A percentile compares a stretch with the other conserved stretches of the same genome.
Evolutionary conservation across 2,797 vertebrate genomes (phyloP).

Genomic region (Lates japonicus): DNA sequence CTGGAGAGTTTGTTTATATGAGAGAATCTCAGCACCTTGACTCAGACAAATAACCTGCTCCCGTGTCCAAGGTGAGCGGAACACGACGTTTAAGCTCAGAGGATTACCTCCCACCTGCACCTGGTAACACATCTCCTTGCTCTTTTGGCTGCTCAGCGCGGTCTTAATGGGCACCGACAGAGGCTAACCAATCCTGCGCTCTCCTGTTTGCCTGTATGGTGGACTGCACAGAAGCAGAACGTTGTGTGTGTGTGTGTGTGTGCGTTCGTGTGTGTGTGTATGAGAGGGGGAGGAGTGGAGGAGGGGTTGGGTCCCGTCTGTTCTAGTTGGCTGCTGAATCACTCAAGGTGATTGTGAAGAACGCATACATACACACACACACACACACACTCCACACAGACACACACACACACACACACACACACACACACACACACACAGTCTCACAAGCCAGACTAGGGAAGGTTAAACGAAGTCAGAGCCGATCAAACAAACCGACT

Average conservation of each 20-base stretch:
- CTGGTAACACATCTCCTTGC: conserved; percentile 34
- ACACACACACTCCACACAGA: conserved; percentile 23
- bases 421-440: conserved; percentile 33
- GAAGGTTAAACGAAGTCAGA: conserved; percentile 78
- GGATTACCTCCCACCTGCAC: conserved; percentile 53
- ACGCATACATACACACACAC: conserved; percentile 27
- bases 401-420: conserved; percentile 14
- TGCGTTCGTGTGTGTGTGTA: no score
- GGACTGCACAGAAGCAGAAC: conserved; percentile 17
- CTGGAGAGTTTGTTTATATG: conserved; percentile 47
- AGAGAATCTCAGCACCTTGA: conserved; percentile 31
- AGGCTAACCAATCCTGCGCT: conserved; percentile 60
- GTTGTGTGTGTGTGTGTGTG: conserved; percentile 12
- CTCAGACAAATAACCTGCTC: conserved; percentile 53
- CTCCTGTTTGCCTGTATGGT: conserved; percentile 45
- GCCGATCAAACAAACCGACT: conserved; percentile 76
- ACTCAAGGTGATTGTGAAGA: conserved; percentile 80
- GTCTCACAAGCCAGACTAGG: conserved; percentile 46
- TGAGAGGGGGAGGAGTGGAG: background rate
- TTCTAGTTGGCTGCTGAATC: conserved; percentile 82
- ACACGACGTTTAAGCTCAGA: conserved; percentile 53
- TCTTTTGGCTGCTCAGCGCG: conserved; percentile 37
- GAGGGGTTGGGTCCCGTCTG: conserved; percentile 66
- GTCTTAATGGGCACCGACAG: conserved; percentile 70
- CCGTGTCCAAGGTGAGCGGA: conserved; percentile 49